phyloP scores from a whole-genome alignment of 2,113 vertebrate species.

The Alectura lathami region DNA sequence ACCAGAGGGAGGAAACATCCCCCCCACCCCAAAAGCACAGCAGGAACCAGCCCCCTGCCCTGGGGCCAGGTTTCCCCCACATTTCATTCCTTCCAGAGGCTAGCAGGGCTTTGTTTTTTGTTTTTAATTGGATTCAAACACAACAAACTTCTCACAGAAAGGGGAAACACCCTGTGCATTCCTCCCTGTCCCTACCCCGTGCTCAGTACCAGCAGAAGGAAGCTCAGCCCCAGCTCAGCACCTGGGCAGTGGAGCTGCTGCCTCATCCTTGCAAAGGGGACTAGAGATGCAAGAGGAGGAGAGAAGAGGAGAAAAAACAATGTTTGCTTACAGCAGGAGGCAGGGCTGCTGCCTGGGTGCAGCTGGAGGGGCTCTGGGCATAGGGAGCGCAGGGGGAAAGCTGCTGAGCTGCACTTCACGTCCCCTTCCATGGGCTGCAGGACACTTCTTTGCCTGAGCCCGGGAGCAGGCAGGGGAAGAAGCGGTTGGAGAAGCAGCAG shows the following conservation, averaged over 20 bases:
- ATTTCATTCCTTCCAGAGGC: not conserved
- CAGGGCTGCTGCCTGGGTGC: not conserved
- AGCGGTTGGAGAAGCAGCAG: not conserved
- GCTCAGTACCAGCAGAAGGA: not conserved
- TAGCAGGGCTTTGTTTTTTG: not conserved
- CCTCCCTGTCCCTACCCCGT: not conserved
- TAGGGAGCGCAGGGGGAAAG: not conserved
- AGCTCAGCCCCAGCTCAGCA: not conserved
- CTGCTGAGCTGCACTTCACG: not conserved
- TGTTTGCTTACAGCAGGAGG: not conserved
- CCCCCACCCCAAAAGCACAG: accelerated
- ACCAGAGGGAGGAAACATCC: not conserved
- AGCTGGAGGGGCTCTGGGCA: not conserved
- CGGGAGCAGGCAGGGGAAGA: not conserved
- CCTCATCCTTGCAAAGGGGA: accelerated
- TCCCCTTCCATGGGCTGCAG: not conserved
- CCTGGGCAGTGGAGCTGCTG: accelerated
- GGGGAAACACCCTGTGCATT: not conserved
- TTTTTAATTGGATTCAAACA: conserved; percentile 19
- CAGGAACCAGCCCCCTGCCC: not conserved
- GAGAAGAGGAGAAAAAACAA: not conserved
- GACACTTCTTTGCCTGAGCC: not conserved
- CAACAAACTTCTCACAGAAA: not conserved
- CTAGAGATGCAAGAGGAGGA: too few species aligned
- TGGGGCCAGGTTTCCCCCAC: not conserved